phyloP scores from a whole-genome alignment of 1,140 invertebrate species.

The Drosophila funebris region DNA sequence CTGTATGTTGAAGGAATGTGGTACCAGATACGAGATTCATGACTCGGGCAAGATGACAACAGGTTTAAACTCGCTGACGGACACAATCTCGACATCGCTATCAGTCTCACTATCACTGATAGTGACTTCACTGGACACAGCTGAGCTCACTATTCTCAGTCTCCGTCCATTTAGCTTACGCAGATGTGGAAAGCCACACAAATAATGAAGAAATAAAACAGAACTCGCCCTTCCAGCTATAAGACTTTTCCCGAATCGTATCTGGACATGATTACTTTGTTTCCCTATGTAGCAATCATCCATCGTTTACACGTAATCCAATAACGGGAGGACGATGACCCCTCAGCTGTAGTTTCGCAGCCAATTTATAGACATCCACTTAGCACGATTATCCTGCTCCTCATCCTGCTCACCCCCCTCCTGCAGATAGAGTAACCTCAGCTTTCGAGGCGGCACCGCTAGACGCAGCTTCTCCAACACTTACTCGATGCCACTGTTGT shows the following conservation, averaged over 20 bases:
- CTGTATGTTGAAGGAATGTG: not conserved
- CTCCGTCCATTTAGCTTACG: constrained; percentile 8
- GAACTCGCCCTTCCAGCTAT: constrained; percentile 18
- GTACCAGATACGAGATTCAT: constrained; percentile 9
- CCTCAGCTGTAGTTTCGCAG: constrained; percentile 18
- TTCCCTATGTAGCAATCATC: not conserved
- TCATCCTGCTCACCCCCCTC: constrained; percentile 40
- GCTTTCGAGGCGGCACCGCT: not conserved
- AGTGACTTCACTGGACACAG: not conserved
- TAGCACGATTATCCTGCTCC: constrained; percentile 23
- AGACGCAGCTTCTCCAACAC: constrained; percentile 26
- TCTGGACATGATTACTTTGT: constrained; percentile 11
- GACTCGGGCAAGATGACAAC: constrained; percentile 2
- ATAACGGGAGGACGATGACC: not conserved
- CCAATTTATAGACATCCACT: constrained; percentile 36
- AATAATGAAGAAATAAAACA: no score
- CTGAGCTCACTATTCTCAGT: not conserved
- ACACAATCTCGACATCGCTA: constrained; percentile 21
- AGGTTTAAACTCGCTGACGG: constrained; percentile 11
- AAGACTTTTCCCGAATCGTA: constrained; percentile 6
- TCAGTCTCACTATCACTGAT: not conserved
- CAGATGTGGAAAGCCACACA: constrained; percentile 41
- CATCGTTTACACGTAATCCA: constrained; percentile 27
- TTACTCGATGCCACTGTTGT: not conserved
- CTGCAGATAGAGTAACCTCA: constrained; percentile 34